Evolutionary conservation across 2,888 invertebrate species (phyloP).

Genomic region (Seladonia tumulorum): DNA sequence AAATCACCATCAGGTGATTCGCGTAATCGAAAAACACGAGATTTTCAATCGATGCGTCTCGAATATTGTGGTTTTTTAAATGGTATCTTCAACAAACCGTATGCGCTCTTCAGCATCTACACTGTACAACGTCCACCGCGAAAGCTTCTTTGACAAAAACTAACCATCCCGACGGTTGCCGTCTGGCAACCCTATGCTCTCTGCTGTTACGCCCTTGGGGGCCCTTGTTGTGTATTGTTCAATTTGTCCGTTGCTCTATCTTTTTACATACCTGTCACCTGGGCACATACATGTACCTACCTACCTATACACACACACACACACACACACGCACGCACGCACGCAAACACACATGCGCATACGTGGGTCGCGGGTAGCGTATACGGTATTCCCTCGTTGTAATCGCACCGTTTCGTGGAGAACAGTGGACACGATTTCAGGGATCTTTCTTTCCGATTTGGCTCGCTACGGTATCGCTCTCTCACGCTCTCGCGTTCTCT

Average conservation of each 20-base stretch:
- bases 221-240: constrained; percentile 83
- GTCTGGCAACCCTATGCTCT: constrained; percentile 53
- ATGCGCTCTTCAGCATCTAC: neutral
- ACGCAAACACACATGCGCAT: constrained; percentile 38
- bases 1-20: neutral
- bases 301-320: constrained; percentile 27
- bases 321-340: constrained; percentile 19
- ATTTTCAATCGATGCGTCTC: too few relatives aligned
- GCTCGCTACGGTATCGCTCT: neutral
- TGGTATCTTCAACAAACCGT: too few relatives aligned
- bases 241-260: constrained; percentile 75
- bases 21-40: neutral
- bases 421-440: neutral
- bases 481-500: neutral
- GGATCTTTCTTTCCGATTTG: neutral
- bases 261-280: constrained; percentile 64
- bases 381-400: constrained; percentile 7
- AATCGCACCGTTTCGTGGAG: neutral
- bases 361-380: constrained; percentile 36
- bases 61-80: neutral
- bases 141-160: constrained; percentile 60
- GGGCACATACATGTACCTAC: constrained; percentile 20
- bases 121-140: neutral
- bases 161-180: constrained; percentile 54
- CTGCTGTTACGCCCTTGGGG: constrained; percentile 75